Percentiles rank a stretch among this genome's conserved stretches.
These are phyloP conservation scores for Aurelia aurita complex sp. Pacific DNA, from an alignment of 30 jellyfish, hydroid and myxozoan species.

Conservation along the genomic window DNA sequence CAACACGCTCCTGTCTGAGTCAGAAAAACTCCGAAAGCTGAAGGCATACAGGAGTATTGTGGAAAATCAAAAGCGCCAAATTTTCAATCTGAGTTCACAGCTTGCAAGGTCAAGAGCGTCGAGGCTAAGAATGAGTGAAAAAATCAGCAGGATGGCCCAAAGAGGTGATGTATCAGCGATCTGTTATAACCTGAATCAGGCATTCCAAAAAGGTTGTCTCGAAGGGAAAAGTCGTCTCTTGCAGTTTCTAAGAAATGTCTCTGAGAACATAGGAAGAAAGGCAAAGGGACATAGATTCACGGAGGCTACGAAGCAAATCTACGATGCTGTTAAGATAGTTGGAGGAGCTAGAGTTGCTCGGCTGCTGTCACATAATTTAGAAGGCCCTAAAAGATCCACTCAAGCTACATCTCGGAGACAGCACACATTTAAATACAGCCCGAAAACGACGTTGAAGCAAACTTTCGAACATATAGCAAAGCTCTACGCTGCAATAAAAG, in stretches of 20 bases:
- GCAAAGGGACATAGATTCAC: constrained; percentile 10
- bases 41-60: neutral
- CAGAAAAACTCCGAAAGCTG: constrained; percentile 11
- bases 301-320: constrained; percentile 6
- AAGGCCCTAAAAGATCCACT: no score
- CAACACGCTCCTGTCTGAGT: constrained; percentile 10
- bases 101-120: no score
- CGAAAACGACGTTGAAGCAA: neutral
- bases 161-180: constrained; percentile 15
- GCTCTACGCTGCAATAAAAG: constrained; percentile 7
- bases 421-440: neutral
- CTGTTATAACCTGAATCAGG: constrained; percentile 10
- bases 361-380: constrained; percentile 7
- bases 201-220: constrained; percentile 5
- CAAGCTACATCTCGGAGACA: neutral
- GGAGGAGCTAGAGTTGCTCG: constrained; percentile 13
- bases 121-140: neutral
- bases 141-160: constrained; percentile 8
- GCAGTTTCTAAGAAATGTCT: no score
- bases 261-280: neutral
- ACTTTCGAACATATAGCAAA: constrained; percentile 12
- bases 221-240: no score
- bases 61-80: neutral
- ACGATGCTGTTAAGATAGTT: constrained; percentile 9
- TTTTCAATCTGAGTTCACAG: no score